Percentiles rank a stretch among this genome's conserved stretches.
Evolutionary conservation across 2,888 invertebrate species (phyloP).

Genomic region (Anoplius nigerrimus): DNA sequence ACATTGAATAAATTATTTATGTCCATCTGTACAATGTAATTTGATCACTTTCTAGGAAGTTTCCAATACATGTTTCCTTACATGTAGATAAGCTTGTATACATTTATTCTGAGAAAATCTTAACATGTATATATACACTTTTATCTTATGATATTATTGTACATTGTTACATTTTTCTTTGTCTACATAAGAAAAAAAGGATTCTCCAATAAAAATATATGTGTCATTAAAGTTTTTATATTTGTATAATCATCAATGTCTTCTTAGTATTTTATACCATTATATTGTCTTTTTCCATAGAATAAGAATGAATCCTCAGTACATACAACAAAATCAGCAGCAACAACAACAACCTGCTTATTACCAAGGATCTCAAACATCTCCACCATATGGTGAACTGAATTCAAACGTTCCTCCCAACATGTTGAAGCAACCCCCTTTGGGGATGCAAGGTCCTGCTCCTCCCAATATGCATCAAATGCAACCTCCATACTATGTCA

Average conservation of each 20-base stretch:
- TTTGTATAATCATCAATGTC: neutral
- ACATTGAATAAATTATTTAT: neutral
- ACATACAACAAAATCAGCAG: conserved; percentile 68
- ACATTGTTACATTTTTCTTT: too few species aligned
- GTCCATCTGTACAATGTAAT: neutral
- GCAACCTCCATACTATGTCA: conserved; percentile 57
- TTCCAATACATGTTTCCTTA: too few species aligned
- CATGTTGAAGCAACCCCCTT: conserved; percentile 50
- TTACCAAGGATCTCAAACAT: conserved; percentile 50
- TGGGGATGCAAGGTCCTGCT: conserved; percentile 53
- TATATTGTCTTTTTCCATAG: too few species aligned
- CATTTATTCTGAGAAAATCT: too few species aligned
- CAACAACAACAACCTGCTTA: conserved; percentile 54
- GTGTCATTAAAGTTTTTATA: neutral
- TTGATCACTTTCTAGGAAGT: neutral
- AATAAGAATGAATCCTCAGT: conserved; percentile 77
- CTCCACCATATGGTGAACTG: conserved; percentile 57
- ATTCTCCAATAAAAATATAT: too few species aligned
- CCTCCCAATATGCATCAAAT: conserved; percentile 56
- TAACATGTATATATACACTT: too few species aligned
- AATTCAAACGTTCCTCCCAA: conserved; percentile 60
- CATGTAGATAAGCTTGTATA: too few species aligned
- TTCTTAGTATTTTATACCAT: too few species aligned
- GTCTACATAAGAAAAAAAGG: too few species aligned
- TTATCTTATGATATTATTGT: too few species aligned